phyloP scores from a whole-genome alignment of 2,888 invertebrate species.

The Halictus quadricinctus region DNA sequence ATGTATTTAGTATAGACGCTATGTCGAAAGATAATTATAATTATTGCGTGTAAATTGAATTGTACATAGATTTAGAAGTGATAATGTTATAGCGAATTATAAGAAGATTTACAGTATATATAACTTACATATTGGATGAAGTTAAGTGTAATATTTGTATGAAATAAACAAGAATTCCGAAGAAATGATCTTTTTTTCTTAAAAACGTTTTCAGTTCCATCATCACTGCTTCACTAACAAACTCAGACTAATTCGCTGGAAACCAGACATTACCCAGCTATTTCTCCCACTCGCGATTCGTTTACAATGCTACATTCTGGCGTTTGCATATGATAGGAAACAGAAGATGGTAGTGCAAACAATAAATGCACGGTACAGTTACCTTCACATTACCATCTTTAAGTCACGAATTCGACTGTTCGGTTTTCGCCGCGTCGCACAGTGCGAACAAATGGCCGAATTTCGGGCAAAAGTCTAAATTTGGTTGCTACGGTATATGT shows the following conservation, averaged over 20 bases:
- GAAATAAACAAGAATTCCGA: conserved; percentile 48
- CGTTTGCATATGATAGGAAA: conserved; percentile 39
- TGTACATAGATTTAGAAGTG: not conserved
- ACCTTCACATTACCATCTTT: not conserved
- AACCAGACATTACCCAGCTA: conserved; percentile 74
- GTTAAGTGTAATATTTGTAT: conserved; percentile 34
- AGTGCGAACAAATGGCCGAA: no score
- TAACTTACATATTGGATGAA: conserved; percentile 62
- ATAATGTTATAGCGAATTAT: not conserved
- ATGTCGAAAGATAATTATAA: not conserved
- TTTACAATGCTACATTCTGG: conserved; percentile 60
- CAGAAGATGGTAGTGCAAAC: conserved; percentile 40
- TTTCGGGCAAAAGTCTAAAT: no score
- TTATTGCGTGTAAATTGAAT: not conserved
- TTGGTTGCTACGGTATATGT: no score
- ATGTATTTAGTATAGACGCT: not conserved
- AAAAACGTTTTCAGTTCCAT: conserved; percentile 74
- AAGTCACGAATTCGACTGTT: not conserved
- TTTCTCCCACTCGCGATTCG: conserved; percentile 75
- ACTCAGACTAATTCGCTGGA: conserved; percentile 73
- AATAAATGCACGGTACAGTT: conserved; percentile 24
- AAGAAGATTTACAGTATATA: not conserved
- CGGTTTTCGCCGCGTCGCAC: no score
- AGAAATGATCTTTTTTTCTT: conserved; percentile 57
- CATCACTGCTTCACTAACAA: conserved; percentile 72